Percentiles rank a stretch among this genome's conserved stretches.
These are phyloP conservation scores for Phylloscopus trochiloides DNA, from an alignment of 2,113 vertebrate genomes.

Conservation along the genomic window DNA sequence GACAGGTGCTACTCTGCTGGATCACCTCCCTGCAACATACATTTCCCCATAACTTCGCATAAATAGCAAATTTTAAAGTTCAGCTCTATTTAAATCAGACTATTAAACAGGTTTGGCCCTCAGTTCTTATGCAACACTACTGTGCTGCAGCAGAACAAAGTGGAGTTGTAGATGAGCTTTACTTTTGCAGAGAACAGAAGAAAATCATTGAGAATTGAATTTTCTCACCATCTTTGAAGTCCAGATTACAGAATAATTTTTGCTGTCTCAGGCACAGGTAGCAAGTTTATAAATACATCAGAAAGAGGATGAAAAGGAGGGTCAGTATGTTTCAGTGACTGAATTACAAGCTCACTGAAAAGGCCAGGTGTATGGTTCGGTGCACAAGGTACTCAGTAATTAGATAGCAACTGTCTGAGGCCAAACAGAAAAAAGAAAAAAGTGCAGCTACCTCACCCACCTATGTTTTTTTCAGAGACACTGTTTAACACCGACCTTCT, in stretches of 20 bases:
- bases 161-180: not conserved
- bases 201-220: not conserved
- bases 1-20: not conserved
- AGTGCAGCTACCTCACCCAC: not conserved
- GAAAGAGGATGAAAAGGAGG: not conserved
- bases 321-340: not conserved
- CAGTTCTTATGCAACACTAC: not conserved
- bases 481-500: rapidly evolving
- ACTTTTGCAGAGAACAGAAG: not conserved
- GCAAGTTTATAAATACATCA: not conserved
- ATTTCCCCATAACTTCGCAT: not conserved
- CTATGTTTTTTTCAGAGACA: not conserved
- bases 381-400: not conserved
- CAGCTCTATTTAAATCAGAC: not conserved
- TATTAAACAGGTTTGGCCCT: not conserved
- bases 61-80: not conserved
- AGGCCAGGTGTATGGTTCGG: not conserved
- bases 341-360: not conserved
- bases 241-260: not conserved
- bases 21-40: not conserved
- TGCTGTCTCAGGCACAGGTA: not conserved
- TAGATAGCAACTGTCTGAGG: not conserved
- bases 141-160: not conserved
- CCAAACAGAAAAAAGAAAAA: not conserved
- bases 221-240: not conserved